Evolutionary conservation across 2,888 invertebrate species (phyloP).

Genomic region (Petrophora chlorosata): DNA sequence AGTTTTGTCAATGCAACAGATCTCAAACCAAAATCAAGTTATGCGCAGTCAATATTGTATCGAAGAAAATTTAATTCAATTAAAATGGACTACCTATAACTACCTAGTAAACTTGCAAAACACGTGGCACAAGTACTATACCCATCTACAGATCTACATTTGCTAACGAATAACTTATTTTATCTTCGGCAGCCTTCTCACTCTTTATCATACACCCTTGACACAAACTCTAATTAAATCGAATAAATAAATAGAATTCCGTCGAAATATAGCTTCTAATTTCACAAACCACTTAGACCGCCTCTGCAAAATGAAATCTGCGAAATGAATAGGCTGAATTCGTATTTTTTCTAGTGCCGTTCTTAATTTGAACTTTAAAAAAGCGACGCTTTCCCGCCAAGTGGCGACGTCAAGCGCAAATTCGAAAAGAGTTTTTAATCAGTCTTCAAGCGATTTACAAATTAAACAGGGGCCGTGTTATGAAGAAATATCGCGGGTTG

Average conservation of each 20-base stretch:
- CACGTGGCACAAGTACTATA: too few relatives aligned
- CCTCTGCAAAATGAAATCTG: constrained; percentile 9
- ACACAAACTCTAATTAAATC: neutral
- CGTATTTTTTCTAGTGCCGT: constrained; percentile 27
- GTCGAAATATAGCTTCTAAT: constrained; percentile 1
- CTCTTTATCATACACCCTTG: too few relatives aligned
- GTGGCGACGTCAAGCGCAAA: constrained; percentile 57
- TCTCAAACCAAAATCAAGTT: too few relatives aligned
- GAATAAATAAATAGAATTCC: too few relatives aligned
- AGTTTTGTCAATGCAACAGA: too few relatives aligned
- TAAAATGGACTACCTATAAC: too few relatives aligned
- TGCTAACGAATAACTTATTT: too few relatives aligned
- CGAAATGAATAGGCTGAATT: constrained; percentile 10
- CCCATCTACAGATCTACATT: too few relatives aligned
- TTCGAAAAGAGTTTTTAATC: constrained; percentile 82
- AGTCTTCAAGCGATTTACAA: constrained; percentile 83
- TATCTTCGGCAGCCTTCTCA: too few relatives aligned
- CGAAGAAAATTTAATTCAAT: too few relatives aligned
- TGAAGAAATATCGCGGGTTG: constrained; percentile 76
- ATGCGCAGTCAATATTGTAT: too few relatives aligned
- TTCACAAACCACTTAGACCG: constrained; percentile 10
- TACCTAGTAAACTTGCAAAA: too few relatives aligned
- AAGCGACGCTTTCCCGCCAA: constrained; percentile 24
- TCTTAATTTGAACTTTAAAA: constrained; percentile 26
- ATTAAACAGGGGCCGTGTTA: constrained; percentile 81